phyloP scores from a whole-genome alignment of 2,113 vertebrate species.

The Catagonus wagneri region DNA sequence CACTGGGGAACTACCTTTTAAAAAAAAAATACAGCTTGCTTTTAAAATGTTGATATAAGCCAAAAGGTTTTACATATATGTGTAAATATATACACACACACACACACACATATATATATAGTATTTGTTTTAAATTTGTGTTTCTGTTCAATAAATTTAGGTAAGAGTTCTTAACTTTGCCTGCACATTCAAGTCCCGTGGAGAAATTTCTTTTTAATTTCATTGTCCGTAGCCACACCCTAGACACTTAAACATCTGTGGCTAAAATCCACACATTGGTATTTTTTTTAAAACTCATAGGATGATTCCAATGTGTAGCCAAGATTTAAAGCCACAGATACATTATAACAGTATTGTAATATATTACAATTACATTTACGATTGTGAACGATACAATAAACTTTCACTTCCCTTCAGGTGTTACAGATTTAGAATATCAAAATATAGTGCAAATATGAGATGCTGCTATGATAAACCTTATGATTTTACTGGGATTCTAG shows the following conservation, averaged over 20 bases:
- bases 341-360: background rate
- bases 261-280: background rate
- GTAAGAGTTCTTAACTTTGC: background rate
- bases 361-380: too few species aligned
- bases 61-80: background rate
- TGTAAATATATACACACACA: too few species aligned
- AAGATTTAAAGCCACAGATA: background rate
- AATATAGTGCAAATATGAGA: background rate
- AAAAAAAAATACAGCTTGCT: background rate
- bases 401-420: background rate
- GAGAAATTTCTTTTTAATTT: background rate
- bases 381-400: too few species aligned
- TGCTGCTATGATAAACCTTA: background rate
- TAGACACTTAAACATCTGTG: background rate
- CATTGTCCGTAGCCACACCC: background rate
- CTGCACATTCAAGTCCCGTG: background rate
- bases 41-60: background rate
- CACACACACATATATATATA: too few species aligned
- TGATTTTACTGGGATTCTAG: background rate
- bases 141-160: background rate
- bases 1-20: too few species aligned
- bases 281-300: background rate
- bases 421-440: background rate
- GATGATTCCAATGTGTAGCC: background rate
- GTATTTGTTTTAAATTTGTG: too few species aligned